phyloP scores from a whole-genome alignment of 2,797 vertebrate genomes.

The Tadarida brasiliensis region DNA sequence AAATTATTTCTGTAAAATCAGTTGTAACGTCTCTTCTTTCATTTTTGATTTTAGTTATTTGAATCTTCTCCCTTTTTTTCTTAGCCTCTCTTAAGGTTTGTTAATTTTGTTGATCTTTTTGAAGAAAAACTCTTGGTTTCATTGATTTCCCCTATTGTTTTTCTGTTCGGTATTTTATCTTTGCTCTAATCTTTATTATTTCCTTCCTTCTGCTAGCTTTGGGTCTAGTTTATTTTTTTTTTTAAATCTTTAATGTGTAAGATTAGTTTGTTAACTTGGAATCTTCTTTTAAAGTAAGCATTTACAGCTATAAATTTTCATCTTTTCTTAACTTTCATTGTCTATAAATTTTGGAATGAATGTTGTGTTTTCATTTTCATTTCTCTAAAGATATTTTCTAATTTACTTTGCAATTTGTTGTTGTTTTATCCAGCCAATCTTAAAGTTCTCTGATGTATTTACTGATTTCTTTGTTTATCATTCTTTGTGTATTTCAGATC shows the following conservation, averaged over 20 bases:
- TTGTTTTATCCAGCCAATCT: background rate
- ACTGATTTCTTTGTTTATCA: background rate
- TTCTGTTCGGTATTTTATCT: background rate
- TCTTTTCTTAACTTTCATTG: background rate
- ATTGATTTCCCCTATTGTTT: background rate
- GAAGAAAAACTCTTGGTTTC: background rate
- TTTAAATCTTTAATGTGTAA: background rate
- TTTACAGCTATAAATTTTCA: background rate
- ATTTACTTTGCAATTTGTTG: background rate
- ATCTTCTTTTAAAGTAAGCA: background rate
- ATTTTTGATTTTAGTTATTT: background rate
- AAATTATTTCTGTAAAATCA: background rate
- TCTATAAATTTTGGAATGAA: background rate
- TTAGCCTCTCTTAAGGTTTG: background rate
- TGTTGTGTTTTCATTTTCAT: background rate
- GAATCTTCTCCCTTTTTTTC: background rate
- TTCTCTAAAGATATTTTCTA: background rate
- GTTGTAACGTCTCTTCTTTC: background rate
- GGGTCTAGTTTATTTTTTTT: background rate
- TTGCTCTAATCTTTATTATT: background rate
- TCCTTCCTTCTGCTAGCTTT: constrained; percentile 25
- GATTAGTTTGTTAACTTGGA: background rate
- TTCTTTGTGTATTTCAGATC: background rate
- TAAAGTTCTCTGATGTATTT: background rate
- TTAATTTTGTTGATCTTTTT: background rate